phyloP scores from a whole-genome alignment of 2,888 invertebrate species.

The Aplocera efformata region DNA sequence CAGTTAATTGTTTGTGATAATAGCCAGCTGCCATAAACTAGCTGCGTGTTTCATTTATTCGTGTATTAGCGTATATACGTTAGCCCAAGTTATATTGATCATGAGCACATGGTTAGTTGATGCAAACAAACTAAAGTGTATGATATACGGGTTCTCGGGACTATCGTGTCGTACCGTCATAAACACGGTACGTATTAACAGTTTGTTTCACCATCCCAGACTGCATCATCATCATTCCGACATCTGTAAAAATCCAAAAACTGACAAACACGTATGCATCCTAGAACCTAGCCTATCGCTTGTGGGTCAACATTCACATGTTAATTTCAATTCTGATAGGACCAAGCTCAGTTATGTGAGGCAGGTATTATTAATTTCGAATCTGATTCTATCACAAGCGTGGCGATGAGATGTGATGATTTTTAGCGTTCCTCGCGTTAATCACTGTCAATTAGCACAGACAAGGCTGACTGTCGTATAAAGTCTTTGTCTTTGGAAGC shows the following conservation, averaged over 20 bases:
- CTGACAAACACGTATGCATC: constrained; percentile 74
- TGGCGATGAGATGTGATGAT: constrained; percentile 64
- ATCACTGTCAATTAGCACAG: constrained; percentile 71
- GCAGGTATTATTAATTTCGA: constrained; percentile 27
- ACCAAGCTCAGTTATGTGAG: constrained; percentile 41
- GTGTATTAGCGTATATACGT: constrained; percentile 72
- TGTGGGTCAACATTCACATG: constrained; percentile 36
- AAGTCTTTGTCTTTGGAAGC: constrained; percentile 71
- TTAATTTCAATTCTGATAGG: constrained; percentile 45
- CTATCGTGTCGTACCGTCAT: constrained; percentile 89
- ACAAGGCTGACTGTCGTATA: constrained; percentile 71
- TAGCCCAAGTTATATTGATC: constrained; percentile 58
- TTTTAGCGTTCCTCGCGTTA: constrained; percentile 50
- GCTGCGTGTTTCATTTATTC: constrained; percentile 68
- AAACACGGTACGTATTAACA: constrained; percentile 87
- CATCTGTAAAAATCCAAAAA: constrained; percentile 91
- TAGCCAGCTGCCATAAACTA: constrained; percentile 70
- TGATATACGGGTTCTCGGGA: constrained; percentile 61
- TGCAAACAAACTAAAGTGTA: constrained; percentile 77
- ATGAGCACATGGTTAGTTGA: constrained; percentile 75
- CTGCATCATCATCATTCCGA: constrained; percentile 98
- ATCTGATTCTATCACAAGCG: constrained; percentile 58
- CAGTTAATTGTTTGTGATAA: constrained; percentile 58
- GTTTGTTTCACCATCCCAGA: constrained; percentile 96
- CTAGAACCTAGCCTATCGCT: constrained; percentile 44